These are phyloP conservation scores for Hucho hucho DNA, from an alignment of 2,113 vertebrate genomes.

Conservation along the genomic window DNA sequence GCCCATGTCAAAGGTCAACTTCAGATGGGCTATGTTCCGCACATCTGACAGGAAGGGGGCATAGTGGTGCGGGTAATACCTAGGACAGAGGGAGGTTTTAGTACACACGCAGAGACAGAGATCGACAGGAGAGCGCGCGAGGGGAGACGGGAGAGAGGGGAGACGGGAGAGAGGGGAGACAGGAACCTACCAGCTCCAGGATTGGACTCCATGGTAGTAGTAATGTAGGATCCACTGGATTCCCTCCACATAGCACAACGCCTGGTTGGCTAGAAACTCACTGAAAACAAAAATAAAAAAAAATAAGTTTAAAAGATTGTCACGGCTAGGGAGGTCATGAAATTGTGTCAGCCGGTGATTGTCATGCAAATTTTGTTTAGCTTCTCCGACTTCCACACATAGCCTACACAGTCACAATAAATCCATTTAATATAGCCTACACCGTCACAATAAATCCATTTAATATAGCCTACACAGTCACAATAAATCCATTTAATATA, in stretches of 20 bases:
- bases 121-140: neutral
- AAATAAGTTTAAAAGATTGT: neutral
- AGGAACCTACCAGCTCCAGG: slow-evolving; percentile 92
- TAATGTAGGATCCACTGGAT: slow-evolving; percentile 99
- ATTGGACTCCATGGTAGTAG: slow-evolving; percentile 98
- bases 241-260: slow-evolving; percentile 91
- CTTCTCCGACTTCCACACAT: too few species aligned
- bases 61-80: slow-evolving; percentile 97
- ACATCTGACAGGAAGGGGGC: slow-evolving; percentile 97
- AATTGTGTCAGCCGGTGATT: too few species aligned
- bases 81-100: slow-evolving; percentile 50
- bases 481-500: too few species aligned
- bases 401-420: too few species aligned
- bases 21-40: slow-evolving; percentile 79
- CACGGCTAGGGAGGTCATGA: too few species aligned
- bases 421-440: too few species aligned
- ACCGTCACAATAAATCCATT: too few species aligned
- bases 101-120: neutral
- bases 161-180: too few species aligned
- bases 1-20: slow-evolving; percentile 86
- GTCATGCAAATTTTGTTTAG: too few species aligned
- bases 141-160: too few species aligned
- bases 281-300: slow-evolving; percentile 62
- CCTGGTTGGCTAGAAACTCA: slow-evolving; percentile 91
- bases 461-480: too few species aligned